Percentiles rank a stretch among this genome's conserved stretches.
phyloP scores from a whole-genome alignment of 2,888 invertebrate species.

The Zygothrica quintamaculata region DNA sequence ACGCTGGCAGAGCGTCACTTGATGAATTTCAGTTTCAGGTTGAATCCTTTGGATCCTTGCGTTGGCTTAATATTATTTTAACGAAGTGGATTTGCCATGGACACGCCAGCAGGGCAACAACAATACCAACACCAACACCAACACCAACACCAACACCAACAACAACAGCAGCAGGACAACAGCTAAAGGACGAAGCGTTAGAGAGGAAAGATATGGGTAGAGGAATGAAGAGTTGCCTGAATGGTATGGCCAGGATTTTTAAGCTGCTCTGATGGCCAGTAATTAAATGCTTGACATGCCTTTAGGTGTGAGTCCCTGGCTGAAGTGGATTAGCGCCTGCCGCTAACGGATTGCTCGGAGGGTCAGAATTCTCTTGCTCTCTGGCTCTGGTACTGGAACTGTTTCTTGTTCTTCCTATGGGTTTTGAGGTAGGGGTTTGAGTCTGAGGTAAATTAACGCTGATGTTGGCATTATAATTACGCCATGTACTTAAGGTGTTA shows the following conservation, averaged over 20 bases:
- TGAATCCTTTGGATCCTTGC: slow-evolving; percentile 25
- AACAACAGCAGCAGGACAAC: slow-evolving; percentile 12
- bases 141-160: no score
- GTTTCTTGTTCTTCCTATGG: no score
- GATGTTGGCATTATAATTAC: slow-evolving; percentile 75
- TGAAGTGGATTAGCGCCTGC: slow-evolving; percentile 45
- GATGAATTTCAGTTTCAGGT: slow-evolving; percentile 55
- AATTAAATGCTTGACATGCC: slow-evolving; percentile 78
- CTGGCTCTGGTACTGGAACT: no score
- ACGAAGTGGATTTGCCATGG: slow-evolving; percentile 63
- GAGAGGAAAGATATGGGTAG: neutral
- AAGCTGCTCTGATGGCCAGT: slow-evolving; percentile 73
- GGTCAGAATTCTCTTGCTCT: no score
- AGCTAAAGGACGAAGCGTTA: neutral
- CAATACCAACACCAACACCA: neutral
- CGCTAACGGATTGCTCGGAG: slow-evolving; percentile 22
- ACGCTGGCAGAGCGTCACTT: slow-evolving; percentile 17
- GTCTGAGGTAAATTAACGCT: slow-evolving; percentile 63
- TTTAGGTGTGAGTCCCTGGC: slow-evolving; percentile 47
- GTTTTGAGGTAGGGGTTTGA: no score
- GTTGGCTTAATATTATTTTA: slow-evolving; percentile 73
- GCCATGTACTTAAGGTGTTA: slow-evolving; percentile 65
- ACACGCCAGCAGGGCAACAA: slow-evolving; percentile 1
- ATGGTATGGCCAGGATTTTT: slow-evolving; percentile 43
- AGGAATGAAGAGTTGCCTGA: neutral